A percentile compares a stretch with the other conserved stretches of the same genome.
phyloP scores from a whole-genome alignment of 2,113 vertebrate genomes.

The Cyprinodon variegatus region DNA sequence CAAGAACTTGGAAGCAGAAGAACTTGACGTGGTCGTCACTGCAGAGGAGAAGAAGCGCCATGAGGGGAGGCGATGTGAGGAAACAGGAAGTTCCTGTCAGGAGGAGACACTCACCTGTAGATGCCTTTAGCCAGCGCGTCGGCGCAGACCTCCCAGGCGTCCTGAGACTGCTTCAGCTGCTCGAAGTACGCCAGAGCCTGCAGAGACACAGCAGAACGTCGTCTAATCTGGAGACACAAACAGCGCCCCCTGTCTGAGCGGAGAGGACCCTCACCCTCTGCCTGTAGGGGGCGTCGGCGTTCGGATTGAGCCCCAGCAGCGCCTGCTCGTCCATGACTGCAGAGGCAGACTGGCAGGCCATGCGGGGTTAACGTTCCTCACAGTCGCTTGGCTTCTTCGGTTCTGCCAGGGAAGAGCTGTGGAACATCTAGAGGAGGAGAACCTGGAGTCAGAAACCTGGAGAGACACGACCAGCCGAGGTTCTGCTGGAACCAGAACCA shows the following conservation, averaged over 20 bases:
- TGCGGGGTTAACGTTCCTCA: conserved; percentile 79
- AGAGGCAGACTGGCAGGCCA: conserved; percentile 82
- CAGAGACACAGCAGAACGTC: not conserved
- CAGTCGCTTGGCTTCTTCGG: conserved; percentile 71
- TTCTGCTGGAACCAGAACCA: no score
- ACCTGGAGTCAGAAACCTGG: not conserved
- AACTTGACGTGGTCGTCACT: conserved; percentile 99
- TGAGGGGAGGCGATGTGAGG: not conserved
- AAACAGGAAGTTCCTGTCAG: not conserved
- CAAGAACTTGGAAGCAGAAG: conserved; percentile 98
- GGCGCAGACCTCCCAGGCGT: conserved; percentile 97
- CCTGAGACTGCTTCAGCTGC: conserved; percentile 95
- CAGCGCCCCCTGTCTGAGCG: not conserved
- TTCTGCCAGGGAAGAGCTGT: conserved; percentile 73
- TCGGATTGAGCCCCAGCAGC: conserved; percentile 95
- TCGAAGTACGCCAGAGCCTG: conserved; percentile 97
- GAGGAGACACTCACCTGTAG: conserved; percentile 84
- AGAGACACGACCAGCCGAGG: not conserved
- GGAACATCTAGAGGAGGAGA: conserved; percentile 82
- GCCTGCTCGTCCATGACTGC: conserved; percentile 97
- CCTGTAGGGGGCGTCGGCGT: conserved; percentile 92
- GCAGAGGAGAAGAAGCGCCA: conserved; percentile 18
- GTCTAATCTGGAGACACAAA: not conserved
- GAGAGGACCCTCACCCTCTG: conserved; percentile 85
- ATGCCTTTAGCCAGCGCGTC: conserved; percentile 90